Conservation (phyloP, 1,140 invertebrate species). For the Diabrotica undecimpunctata region DNA sequence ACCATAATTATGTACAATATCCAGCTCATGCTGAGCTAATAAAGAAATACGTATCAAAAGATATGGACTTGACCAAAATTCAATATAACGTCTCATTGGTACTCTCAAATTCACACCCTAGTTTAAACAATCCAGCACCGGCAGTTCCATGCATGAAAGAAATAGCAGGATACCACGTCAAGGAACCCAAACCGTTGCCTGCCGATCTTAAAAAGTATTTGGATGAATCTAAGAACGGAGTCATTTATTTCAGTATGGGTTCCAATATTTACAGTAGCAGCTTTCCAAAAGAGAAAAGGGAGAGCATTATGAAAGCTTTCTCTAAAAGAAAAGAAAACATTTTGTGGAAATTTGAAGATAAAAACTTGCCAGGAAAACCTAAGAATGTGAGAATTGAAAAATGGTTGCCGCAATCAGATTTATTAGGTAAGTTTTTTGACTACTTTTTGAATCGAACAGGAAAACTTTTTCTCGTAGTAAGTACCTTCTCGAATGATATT, state of each 20-base stretch:
- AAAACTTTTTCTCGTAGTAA: no score
- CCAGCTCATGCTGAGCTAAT: slow-evolving; percentile 35
- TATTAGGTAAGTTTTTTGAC: slow-evolving; percentile 29
- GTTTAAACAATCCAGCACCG: slow-evolving; percentile 28
- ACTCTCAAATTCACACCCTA: slow-evolving; percentile 44
- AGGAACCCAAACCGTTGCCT: slow-evolving; percentile 32
- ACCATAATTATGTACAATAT: slow-evolving; percentile 26
- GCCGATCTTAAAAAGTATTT: slow-evolving; percentile 58
- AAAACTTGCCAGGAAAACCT: slow-evolving; percentile 41
- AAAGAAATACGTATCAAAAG: slow-evolving; percentile 42
- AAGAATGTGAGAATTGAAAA: slow-evolving; percentile 25
- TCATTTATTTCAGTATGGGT: slow-evolving; percentile 68
- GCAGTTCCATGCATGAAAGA: neutral
- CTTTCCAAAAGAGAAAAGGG: neutral
- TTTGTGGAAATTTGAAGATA: slow-evolving; percentile 53
- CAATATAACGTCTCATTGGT: slow-evolving; percentile 51
- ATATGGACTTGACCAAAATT: slow-evolving; percentile 51
- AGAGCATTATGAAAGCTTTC: neutral
- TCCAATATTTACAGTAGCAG: slow-evolving; percentile 51
- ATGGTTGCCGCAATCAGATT: slow-evolving; percentile 29
- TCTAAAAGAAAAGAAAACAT: slow-evolving; percentile 50
- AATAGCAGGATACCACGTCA: slow-evolving; percentile 31
- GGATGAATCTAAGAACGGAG: slow-evolving; percentile 56
- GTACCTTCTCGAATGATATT: no score
- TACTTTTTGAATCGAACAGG: no score